Percentiles rank a stretch among this genome's conserved stretches.
Evolutionary conservation across 2,888 invertebrate genomes (phyloP).

Genomic region (Acrobeloides nanus): DNA sequence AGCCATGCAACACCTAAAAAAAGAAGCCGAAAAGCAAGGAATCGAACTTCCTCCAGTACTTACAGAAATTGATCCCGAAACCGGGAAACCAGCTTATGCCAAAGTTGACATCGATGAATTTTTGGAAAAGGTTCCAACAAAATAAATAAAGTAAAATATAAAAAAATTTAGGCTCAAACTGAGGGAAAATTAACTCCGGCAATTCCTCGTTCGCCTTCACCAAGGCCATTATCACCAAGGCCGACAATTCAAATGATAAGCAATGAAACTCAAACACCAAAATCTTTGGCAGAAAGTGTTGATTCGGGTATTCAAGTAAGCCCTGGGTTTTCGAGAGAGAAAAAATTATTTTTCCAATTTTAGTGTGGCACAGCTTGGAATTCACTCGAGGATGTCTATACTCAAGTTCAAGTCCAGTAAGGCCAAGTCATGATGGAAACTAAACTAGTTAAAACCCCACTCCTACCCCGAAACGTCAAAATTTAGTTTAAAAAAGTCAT

Average conservation of each 20-base stretch:
- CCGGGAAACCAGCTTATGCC: constrained; percentile 27
- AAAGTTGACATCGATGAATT: constrained; percentile 11
- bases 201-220: not conserved
- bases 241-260: too few species aligned
- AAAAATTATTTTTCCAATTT: not conserved
- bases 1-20: constrained; percentile 48
- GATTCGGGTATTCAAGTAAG: constrained; percentile 22
- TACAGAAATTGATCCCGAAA: constrained; percentile 45
- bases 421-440: too few species aligned
- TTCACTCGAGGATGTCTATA: too few species aligned
- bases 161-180: constrained; percentile 13
- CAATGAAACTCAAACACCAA: constrained; percentile 12
- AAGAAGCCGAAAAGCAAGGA: constrained; percentile 33
- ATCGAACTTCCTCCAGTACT: constrained; percentile 39
- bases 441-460: too few species aligned
- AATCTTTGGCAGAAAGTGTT: constrained; percentile 7
- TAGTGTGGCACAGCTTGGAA: too few species aligned
- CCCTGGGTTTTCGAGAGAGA: not conserved
- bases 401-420: too few species aligned
- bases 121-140: constrained; percentile 14
- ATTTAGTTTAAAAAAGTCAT: too few species aligned
- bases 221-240: too few species aligned
- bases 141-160: constrained; percentile 5
- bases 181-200: constrained; percentile 15
- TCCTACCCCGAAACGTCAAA: too few species aligned